Evolutionary conservation across 2,113 vertebrate genomes (phyloP), one percentile per base, ranked within the genome.

Genomic region (Tupaia chinensis): DNA sequence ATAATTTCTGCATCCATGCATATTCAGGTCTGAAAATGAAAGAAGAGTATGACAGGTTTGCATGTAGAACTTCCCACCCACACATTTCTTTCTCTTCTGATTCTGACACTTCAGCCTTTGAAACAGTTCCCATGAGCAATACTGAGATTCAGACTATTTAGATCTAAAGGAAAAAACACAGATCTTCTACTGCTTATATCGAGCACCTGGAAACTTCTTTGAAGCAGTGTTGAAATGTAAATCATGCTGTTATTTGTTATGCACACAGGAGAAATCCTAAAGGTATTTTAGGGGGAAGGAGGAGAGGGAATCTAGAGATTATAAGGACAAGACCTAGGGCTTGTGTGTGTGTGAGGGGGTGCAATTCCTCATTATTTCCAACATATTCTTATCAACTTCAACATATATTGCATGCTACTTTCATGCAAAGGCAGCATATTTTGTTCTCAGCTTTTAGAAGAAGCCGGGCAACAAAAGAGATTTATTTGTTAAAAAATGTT

Each of bases 11-110:
- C 95, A 96, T 88, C 95, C 89, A 97, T 98, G 97, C 98, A 98
- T 98, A 98, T 98, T 98, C 97, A 97, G 97, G 93, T 93, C 97
- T 98, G 97, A 97, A 98, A 98, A 98, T 97, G 98, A 98, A 98
- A 98, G 97, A 97, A 98, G 96, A 98, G 82, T 96, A 79, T 98
- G 98, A 98, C 98, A 98, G 97, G 97, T 98, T 98, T 98, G 97
- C 98, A 97, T 98, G 98, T 98, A 98, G 98, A 98, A 97, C 98
- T 98, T 98, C 95, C 97, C 98, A 96, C 98, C 97, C 97, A 98
- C 98, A 93, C 97, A 97, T 97, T 97, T 98, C 97, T 98, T 92
- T 97, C 96, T 95, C 97, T 97, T 98, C 98, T 97, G 97, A 94
- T 98, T 98, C 97, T 98, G 98, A 98, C 97, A 98, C 96, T 97